These are phyloP conservation scores for Stylophora pistillata DNA, from an alignment of 64 coral and sea anemone species.

Conservation along the genomic window DNA sequence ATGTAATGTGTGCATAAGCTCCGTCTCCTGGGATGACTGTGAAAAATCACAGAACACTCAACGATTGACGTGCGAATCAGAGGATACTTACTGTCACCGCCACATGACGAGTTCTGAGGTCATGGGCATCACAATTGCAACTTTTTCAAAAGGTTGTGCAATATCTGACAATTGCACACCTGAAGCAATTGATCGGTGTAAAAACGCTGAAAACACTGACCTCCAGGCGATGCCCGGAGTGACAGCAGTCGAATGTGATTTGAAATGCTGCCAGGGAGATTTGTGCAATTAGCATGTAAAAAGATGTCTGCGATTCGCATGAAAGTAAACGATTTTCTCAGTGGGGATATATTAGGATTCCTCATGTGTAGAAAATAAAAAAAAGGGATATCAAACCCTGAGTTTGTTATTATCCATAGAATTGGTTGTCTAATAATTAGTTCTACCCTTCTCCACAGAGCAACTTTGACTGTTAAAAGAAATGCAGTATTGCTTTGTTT, in stretches of 20 bases:
- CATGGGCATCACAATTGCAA: neutral
- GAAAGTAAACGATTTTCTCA: too few relatives aligned
- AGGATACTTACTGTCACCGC: neutral
- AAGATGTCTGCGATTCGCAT: neutral
- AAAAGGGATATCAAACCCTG: too few relatives aligned
- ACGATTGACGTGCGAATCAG: neutral
- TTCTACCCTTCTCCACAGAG: too few relatives aligned
- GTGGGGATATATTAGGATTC: too few relatives aligned
- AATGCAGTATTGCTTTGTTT: too few relatives aligned
- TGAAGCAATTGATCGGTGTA: neutral
- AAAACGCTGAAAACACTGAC: neutral
- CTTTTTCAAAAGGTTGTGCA: neutral
- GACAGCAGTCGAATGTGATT: neutral
- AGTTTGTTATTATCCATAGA: too few relatives aligned
- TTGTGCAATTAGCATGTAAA: neutral
- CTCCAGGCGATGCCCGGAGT: neutral
- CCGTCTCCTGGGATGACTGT: neutral
- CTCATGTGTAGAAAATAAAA: too few relatives aligned
- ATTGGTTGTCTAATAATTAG: too few relatives aligned
- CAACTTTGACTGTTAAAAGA: too few relatives aligned
- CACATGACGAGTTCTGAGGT: neutral
- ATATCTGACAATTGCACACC: conserved; percentile 17
- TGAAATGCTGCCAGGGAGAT: conserved; percentile 1
- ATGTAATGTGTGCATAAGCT: neutral
- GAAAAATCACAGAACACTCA: neutral